A percentile compares a stretch with the other conserved stretches of the same genome.
Conservation (phyloP, 2,113 vertebrate genomes). For the Turdus rufiventris region DNA sequence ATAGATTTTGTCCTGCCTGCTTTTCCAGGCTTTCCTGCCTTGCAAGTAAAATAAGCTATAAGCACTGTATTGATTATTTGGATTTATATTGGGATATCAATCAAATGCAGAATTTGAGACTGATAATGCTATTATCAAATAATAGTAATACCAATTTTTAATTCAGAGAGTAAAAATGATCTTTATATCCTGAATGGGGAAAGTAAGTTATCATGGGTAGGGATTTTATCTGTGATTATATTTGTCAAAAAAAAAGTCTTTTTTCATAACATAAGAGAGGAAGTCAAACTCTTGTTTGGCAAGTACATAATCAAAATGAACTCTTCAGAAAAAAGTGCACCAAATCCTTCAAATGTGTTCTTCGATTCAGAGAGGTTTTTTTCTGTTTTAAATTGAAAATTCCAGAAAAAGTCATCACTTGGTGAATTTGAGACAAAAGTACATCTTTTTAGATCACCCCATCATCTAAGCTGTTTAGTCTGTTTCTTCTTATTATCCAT, state of each 20-base stretch:
- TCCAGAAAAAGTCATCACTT: not conserved
- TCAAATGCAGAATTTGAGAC: not conserved
- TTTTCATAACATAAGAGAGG: not conserved
- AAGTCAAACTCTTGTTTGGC: not conserved
- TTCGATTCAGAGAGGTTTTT: not conserved
- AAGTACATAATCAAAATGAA: not conserved
- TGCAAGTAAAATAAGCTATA: not conserved
- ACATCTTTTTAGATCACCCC: not conserved
- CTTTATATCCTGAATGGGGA: not conserved
- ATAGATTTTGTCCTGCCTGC: not conserved
- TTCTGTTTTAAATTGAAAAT: not conserved
- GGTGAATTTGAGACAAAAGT: not conserved
- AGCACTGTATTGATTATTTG: not conserved
- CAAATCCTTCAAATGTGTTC: not conserved
- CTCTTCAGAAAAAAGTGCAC: not conserved
- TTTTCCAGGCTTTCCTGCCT: not conserved
- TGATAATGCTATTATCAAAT: not conserved
- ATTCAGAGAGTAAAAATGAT: not conserved
- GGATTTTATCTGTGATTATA: not conserved
- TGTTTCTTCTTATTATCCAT: not conserved
- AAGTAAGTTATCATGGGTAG: not conserved
- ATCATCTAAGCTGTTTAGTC: slow-evolving; percentile 8
- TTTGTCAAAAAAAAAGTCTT: not conserved
- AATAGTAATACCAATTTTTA: not conserved
- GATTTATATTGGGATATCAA: not conserved